phyloP scores from a whole-genome alignment of 2,113 vertebrate genomes.

The Myrmecobius fasciatus region DNA sequence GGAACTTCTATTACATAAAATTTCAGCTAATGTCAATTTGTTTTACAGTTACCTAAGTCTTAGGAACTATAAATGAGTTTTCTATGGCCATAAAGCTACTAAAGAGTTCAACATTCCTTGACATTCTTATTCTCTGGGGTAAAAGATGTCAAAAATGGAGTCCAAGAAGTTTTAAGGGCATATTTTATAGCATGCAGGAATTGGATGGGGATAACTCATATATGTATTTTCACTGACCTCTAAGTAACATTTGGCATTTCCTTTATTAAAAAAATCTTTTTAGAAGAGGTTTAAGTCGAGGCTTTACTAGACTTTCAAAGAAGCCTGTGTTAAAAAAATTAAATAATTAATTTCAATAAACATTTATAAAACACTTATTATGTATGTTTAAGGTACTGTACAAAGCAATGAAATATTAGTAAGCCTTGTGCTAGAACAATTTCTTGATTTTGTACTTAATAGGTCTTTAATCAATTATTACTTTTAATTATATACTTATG shows the following conservation, averaged over 20 bases:
- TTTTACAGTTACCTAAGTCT: not conserved
- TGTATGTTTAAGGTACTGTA: not conserved
- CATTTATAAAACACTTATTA: not conserved
- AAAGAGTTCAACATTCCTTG: not conserved
- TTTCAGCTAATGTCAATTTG: not conserved
- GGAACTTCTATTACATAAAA: not conserved
- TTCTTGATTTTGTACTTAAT: not conserved
- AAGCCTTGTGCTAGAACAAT: not conserved
- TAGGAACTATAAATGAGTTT: not conserved
- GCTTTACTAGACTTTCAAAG: not conserved
- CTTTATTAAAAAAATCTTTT: not conserved
- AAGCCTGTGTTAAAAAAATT: not conserved
- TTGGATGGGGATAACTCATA: not conserved
- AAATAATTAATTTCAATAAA: not conserved
- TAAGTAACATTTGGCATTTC: not conserved
- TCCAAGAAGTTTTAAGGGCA: no score
- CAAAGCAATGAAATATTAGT: not conserved
- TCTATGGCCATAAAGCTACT: not conserved
- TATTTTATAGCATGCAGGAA: not conserved
- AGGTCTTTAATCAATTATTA: not conserved
- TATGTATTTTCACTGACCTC: not conserved
- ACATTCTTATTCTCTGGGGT: not conserved
- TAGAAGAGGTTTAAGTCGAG: not conserved
- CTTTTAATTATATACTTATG: not conserved
- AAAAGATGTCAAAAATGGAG: not conserved